Base-by-base conservation (phyloP, 2,888 invertebrate species). In the Andricus quercusramuli region DNA sequence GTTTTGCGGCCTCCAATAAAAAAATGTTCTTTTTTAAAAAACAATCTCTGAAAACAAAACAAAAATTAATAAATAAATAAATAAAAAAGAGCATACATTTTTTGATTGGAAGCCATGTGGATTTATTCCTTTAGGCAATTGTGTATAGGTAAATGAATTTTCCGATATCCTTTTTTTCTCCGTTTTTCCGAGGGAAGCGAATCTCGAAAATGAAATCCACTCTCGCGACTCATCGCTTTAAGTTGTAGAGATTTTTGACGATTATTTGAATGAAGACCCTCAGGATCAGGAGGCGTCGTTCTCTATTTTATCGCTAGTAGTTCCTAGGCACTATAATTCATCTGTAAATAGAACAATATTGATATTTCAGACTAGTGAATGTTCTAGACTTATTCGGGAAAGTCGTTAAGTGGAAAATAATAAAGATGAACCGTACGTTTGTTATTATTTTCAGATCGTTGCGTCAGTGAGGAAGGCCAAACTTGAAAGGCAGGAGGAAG, bases 281-380 rank as follows among this genome's bases (percentile, higher is more conserved):
- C 74, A 56, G n/a, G 56, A 74, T 74, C 74, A 56, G 56, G 56
- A 74, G 56, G 74, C 56, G 74, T 68, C 68, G 68, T 56, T 74
- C n/a, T 86, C 83, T 84, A 85, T 85, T 85, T 86, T 84, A 87
- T 84, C 83, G 88, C 86, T 88, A 86, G 84, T 86, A 88, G 84
- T 78, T 83, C 84, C 85, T 89, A 89, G 89, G 84, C 84, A 83
- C 84, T 84, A 86, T 89, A 88, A 87, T 87, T 90, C 89, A 90
- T 89, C 88, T 91, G 91, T 91, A 91, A 88, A 91, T 91, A 91
- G 90, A 87, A 90, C 89, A 88, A 89, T 74, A 74, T 87, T 87
- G 88, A 88, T 85, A 89, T 88, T 89, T 90, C 86, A 89, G 87
- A 89, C 85, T 88, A 90, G 88, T 90, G 88, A 87, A 88, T 89